Evolutionary conservation across 2,113 vertebrate genomes (phyloP), one percentile per base, ranked within the genome.

Genomic region (Sminthopsis crassicaudata): DNA sequence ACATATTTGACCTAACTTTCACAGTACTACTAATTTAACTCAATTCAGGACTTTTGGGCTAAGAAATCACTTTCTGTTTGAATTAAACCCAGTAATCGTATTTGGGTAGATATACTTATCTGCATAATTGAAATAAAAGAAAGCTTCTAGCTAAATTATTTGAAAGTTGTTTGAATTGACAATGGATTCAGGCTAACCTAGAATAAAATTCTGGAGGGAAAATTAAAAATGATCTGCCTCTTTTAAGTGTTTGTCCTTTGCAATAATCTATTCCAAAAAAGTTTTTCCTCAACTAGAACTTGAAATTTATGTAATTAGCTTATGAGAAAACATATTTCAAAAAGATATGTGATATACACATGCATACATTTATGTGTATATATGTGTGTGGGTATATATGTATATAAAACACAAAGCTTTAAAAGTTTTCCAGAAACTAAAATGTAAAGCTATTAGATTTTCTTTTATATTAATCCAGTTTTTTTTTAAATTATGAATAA

Each of bases 401-500:
- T 67, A 67, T 25, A 55, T 30, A 36, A 36, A 67, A 67, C 3
- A 76, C 14, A n/a, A 76, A 76, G 27, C 1, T 9, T 67, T 14
- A 7, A 76, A 76, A 76, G 19, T 91, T 97, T 46, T 97, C 96
- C 96, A 97, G 97, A 90, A 51, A 95, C 97, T 97, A 97, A 97
- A 96, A 97, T 76, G 95, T 51, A 96, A 95, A 97, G 95, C 97
- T 97, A 91, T 97, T 97, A 97, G 96, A 96, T 93, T 96, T 97
- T 95, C 98, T 97, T 96, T 96, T 98, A 98, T 67, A 23, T 98
- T 98, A 94, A 94, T 96, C 96, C 98, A 98, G 97, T 84, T 84
- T 84, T 42, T 98, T 97, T 97, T 42, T 98, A 98, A 98, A 98
- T 97, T 97, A 98, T 96, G 97, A 97, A 98, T 0, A 26, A 97